Base-by-base conservation (phyloP, 2,888 invertebrate genomes). In the Drosophila yooni region DNA sequence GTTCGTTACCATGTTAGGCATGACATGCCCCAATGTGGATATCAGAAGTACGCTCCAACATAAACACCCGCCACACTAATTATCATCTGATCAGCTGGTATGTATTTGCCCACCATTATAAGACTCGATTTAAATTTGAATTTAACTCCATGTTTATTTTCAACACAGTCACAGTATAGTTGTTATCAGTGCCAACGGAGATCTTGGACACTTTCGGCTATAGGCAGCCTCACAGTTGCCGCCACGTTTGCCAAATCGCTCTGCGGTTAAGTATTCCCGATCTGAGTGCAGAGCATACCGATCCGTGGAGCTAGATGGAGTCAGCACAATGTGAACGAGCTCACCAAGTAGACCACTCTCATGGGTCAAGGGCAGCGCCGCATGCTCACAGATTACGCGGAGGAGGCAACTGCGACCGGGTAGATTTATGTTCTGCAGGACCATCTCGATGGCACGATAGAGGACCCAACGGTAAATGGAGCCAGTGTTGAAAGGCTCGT, bases 361-460 rank as follows among this genome's bases (percentile, higher is more conserved):
- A 89, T 95, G 94, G 80, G 94, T 94, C 88, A 97, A 94, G 59
- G 96, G 95, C 72, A 95, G 94, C 82, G 95, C 94, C 0, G 97
- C 95, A 34, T 96, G 95, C 92, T 97, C 96, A 91, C 97, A 97
- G 91, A 97, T 96, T 79, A 95, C 95, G 82, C 96, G 94, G 75
- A 97, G 93, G 81, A 97, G 92, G 92, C 97, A 97, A 43, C 95
- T 95, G 76, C 95, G 94, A 8, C 96, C 96, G 63, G 95, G 94
- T 80, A 95, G 94, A 18, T 95, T 95, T 83, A 95, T 94, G 88
- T 95, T 96, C 51, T 90, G 76, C 27, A 92, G 70, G 3, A 91
- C 59, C 66, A 85, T 83, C 77, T 92, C 93, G 38, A 92, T 85
- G 59, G 88, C 86, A 7, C 84, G 90, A 68, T 92, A 92, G n/a